phyloP scores from a whole-genome alignment of 2,113 vertebrate species.

The Xiphophorus hellerii region DNA sequence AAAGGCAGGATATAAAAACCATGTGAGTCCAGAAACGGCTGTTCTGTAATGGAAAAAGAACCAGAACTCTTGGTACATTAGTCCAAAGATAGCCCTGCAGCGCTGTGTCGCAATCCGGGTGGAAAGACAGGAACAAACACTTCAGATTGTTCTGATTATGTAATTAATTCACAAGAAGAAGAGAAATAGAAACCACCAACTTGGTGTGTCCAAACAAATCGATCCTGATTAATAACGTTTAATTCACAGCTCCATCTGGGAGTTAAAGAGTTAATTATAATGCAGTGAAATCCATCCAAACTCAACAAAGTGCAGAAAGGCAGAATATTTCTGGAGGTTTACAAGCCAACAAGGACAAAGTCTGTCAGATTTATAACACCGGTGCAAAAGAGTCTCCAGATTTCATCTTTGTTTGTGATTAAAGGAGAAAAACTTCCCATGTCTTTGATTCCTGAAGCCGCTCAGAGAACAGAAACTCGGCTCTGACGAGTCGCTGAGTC shows the following conservation, averaged over 20 bases:
- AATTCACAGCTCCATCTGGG: constrained; percentile 20
- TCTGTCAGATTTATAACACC: too few species aligned
- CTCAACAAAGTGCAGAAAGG: constrained; percentile 25
- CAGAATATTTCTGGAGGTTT: constrained; percentile 21
- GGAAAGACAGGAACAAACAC: constrained; percentile 9
- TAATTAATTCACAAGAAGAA: constrained; percentile 4
- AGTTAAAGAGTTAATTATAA: constrained; percentile 60
- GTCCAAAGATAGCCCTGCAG: constrained; percentile 39
- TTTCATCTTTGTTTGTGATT: not conserved
- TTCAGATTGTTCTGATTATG: constrained; percentile 8
- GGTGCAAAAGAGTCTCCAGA: not conserved
- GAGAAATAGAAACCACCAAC: not conserved
- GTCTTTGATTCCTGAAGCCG: constrained; percentile 29
- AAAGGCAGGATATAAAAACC: constrained; percentile 12
- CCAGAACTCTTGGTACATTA: constrained; percentile 13
- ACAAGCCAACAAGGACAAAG: not conserved
- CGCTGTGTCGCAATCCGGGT: not conserved
- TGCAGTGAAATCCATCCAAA: constrained; percentile 40
- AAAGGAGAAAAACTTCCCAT: not conserved
- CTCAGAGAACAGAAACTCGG: constrained; percentile 30
- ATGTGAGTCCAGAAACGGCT: constrained; percentile 51
- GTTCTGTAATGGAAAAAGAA: constrained; percentile 21
- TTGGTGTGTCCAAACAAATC: not conserved
- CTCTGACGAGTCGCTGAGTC: constrained; percentile 39
- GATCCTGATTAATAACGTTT: not conserved